Evolutionary conservation across 2,797 vertebrate species (phyloP).

Genomic region (Buphagus erythrorhynchus): DNA sequence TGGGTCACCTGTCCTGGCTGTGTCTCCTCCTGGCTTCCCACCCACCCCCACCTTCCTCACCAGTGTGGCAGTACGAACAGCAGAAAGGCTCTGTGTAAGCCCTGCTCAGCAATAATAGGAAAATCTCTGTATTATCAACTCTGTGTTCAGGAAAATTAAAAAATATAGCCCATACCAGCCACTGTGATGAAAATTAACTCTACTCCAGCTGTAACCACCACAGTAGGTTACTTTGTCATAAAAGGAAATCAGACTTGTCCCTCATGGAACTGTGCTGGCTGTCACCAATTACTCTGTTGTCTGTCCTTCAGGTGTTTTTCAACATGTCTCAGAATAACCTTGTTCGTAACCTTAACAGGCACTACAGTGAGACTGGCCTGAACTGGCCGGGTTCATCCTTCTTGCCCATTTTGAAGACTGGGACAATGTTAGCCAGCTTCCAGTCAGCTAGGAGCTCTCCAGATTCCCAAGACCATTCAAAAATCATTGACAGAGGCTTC

Average conservation of each 20-base stretch:
- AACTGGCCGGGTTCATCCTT: background rate
- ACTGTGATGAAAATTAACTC: background rate
- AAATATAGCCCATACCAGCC: background rate
- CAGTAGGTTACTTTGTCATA: background rate
- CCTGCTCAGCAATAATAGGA: background rate
- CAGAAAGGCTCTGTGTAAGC: background rate
- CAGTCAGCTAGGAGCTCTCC: background rate
- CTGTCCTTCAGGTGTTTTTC: background rate
- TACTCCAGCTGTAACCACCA: background rate
- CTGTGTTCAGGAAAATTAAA: background rate
- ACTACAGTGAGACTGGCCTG: background rate
- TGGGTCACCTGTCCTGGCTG: background rate
- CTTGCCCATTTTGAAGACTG: background rate
- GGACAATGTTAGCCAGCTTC: background rate
- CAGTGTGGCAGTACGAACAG: fast-evolving
- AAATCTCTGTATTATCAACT: background rate
- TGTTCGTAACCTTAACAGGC: background rate
- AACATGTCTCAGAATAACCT: background rate
- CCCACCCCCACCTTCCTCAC: background rate
- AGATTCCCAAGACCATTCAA: background rate
- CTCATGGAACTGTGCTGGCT: background rate
- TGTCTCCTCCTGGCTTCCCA: background rate
- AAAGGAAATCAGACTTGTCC: background rate
- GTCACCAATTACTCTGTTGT: background rate
- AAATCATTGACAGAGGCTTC: background rate